Evolutionary conservation across 1,140 invertebrate species (phyloP).

Genomic region (Calliphora vicina): DNA sequence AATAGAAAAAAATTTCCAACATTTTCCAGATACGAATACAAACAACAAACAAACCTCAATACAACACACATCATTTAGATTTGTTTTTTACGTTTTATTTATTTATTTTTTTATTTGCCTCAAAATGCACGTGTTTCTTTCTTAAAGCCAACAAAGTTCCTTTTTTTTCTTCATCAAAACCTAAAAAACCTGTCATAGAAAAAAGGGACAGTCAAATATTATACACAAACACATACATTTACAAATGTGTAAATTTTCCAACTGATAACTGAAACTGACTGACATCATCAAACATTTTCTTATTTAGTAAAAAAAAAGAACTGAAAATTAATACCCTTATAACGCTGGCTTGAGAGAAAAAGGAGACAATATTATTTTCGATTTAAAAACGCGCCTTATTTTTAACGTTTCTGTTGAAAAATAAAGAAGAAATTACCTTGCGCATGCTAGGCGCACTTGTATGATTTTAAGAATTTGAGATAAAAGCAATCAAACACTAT

Average conservation of each 20-base stretch:
- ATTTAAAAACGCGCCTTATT: not conserved
- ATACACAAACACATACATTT: not conserved
- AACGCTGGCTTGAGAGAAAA: not conserved
- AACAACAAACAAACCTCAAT: not conserved
- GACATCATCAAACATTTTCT: not conserved
- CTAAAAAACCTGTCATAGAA: conserved; percentile 12
- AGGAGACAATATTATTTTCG: not conserved
- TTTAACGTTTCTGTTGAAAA: too few relatives aligned
- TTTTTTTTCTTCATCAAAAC: not conserved
- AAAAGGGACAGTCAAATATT: not conserved
- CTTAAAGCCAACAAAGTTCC: not conserved
- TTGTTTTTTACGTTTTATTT: not conserved
- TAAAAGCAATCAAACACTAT: too few relatives aligned
- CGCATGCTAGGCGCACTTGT: conserved; percentile 24
- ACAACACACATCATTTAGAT: not conserved
- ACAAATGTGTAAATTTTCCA: not conserved
- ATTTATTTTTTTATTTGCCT: not conserved
- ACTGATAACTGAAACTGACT: not conserved
- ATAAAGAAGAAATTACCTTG: not conserved
- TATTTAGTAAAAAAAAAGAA: not conserved
- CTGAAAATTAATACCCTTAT: not conserved
- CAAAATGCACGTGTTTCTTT: not conserved
- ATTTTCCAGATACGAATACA: not conserved
- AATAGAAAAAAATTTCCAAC: too few relatives aligned
- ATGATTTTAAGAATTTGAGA: not conserved